A percentile compares a stretch with the other conserved stretches of the same genome.
phyloP scores from a whole-genome alignment of 2,113 vertebrate species.

The Oriolus oriolus region DNA sequence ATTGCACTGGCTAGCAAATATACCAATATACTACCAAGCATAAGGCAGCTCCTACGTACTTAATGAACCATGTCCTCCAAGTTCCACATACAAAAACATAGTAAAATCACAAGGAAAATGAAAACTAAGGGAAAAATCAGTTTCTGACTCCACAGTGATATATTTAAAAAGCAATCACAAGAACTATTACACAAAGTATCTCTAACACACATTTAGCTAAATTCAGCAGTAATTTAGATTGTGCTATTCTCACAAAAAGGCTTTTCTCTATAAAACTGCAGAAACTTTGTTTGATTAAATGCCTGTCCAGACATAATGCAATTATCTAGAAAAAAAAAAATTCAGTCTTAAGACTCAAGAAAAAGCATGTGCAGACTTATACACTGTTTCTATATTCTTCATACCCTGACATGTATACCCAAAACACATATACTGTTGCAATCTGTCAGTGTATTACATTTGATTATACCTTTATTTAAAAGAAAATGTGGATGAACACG shows the following conservation, averaged over 20 bases:
- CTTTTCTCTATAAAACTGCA: background rate
- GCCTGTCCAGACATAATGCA: background rate
- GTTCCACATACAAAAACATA: background rate
- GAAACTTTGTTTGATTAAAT: background rate
- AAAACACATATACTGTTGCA: background rate
- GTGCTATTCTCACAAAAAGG: background rate
- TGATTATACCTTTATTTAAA: background rate
- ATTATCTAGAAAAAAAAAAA: background rate
- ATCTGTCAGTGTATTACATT: background rate
- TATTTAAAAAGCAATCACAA: background rate
- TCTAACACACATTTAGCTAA: background rate
- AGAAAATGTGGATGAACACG: background rate
- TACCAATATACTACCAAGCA: background rate
- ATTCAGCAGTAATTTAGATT: background rate
- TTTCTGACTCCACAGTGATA: background rate
- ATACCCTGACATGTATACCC: background rate
- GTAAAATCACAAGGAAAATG: background rate
- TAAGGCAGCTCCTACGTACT: background rate
- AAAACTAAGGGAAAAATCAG: background rate
- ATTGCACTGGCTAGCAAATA: background rate
- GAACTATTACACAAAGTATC: background rate
- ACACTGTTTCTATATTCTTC: background rate
- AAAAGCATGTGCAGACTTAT: background rate
- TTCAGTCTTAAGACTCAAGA: background rate
- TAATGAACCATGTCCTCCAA: background rate